Conservation (phyloP, 2,888 invertebrate genomes). For the Agrotis segetum region DNA sequence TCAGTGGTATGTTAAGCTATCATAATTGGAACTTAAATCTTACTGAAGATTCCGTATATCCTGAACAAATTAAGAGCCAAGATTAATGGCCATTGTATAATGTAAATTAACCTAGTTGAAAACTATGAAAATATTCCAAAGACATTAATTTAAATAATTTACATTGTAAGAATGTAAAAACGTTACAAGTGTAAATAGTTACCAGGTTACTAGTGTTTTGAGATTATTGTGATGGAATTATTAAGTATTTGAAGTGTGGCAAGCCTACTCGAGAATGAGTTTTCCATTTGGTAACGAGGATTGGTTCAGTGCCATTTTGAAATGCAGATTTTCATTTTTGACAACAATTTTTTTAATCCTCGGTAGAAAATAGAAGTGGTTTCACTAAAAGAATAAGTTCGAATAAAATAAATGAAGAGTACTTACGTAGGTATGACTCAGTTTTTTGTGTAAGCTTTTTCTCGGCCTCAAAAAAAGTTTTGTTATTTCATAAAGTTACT, state of each 20-base stretch:
- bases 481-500: constrained; percentile 47
- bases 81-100: constrained; percentile 32
- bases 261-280: constrained; percentile 42
- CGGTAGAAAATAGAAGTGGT: no score
- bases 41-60: neutral
- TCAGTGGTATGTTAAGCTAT: constrained; percentile 1
- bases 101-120: constrained; percentile 37
- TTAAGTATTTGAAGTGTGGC: constrained; percentile 27
- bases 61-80: constrained; percentile 15
- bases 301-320: neutral
- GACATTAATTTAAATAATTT: constrained; percentile 38
- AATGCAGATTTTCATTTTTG: neutral
- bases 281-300: neutral
- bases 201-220: constrained; percentile 53
- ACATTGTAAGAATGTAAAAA: constrained; percentile 60
- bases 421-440: neutral
- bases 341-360: no score
- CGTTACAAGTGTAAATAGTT: constrained; percentile 65
- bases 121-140: constrained; percentile 54
- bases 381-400: no score
- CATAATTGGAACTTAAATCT: neutral
- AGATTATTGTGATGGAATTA: constrained; percentile 62
- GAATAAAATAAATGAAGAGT: neutral
- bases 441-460: constrained; percentile 15
- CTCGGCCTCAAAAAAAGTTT: constrained; percentile 22